Evolutionary conservation across 2,888 invertebrate genomes (phyloP).

Genomic region (Phortica magna): DNA sequence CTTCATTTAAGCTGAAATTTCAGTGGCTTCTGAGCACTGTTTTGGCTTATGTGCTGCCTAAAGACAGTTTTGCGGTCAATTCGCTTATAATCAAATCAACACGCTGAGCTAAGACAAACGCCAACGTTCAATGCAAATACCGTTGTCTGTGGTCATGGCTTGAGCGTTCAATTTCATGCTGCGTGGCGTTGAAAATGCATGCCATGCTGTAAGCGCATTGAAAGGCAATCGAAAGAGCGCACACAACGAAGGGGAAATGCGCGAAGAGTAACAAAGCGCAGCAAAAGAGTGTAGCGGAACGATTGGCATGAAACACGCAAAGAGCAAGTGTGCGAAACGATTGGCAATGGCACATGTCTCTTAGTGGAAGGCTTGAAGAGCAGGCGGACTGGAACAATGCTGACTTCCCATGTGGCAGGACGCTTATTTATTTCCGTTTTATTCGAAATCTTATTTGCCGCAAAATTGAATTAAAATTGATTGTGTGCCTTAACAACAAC

Average conservation of each 20-base stretch:
- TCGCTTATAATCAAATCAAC: no score
- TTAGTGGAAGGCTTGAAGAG: slow-evolving; percentile 61
- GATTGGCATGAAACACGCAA: background rate
- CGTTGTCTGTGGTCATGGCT: background rate
- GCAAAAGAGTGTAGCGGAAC: slow-evolving; percentile 13
- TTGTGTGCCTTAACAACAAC: slow-evolving; percentile 3
- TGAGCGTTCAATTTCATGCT: background rate
- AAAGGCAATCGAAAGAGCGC: slow-evolving; percentile 18
- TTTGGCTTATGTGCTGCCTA: no score
- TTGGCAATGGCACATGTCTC: slow-evolving; percentile 42
- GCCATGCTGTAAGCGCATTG: background rate
- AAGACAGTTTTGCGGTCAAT: no score
- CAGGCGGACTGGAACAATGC: background rate
- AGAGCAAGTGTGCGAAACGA: slow-evolving; percentile 1
- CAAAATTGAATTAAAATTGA: slow-evolving; percentile 21
- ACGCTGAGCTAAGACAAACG: no score
- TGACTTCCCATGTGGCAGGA: background rate
- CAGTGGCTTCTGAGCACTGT: no score
- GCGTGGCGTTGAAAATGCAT: background rate
- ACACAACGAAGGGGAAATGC: background rate
- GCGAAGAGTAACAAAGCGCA: background rate
- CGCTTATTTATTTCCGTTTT: background rate
- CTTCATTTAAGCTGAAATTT: background rate
- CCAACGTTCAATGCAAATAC: background rate
- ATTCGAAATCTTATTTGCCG: background rate